phyloP scores from a whole-genome alignment of 2,797 vertebrate genomes.

The Hippocampus kuda region DNA sequence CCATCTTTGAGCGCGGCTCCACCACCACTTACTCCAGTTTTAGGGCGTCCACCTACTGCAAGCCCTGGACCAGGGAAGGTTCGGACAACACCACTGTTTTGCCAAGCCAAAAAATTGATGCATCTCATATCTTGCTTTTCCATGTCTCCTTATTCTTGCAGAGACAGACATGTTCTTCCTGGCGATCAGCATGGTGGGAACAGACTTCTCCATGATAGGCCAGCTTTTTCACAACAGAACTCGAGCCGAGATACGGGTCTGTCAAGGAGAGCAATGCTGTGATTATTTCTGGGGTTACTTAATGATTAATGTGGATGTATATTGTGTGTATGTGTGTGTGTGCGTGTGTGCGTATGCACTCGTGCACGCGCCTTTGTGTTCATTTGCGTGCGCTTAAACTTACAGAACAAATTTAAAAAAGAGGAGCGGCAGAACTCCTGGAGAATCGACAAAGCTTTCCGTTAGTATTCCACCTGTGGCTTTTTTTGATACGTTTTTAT shows the following conservation, averaged over 20 bases:
- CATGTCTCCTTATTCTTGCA: slow-evolving; percentile 38
- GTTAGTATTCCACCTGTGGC: slow-evolving; percentile 63
- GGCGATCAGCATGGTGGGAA: slow-evolving; percentile 97
- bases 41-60: slow-evolving; percentile 78
- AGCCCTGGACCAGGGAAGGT: slow-evolving; percentile 93
- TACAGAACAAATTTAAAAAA: slow-evolving; percentile 97
- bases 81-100: not conserved
- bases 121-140: not conserved
- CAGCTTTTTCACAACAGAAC: slow-evolving; percentile 89
- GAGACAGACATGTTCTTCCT: slow-evolving; percentile 98
- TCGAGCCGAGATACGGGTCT: slow-evolving; percentile 92
- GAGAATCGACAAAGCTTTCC: slow-evolving; percentile 97
- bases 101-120: not conserved
- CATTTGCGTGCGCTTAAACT: not conserved
- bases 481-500: not conserved
- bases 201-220: slow-evolving; percentile 95
- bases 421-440: slow-evolving; percentile 87
- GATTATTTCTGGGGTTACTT: not conserved
- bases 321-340: too few species aligned
- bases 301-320: not conserved
- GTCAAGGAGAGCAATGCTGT: not conserved
- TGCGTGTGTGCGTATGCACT: too few species aligned
- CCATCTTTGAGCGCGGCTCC: slow-evolving; percentile 94
- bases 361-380: too few species aligned
- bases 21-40: slow-evolving; percentile 97